phyloP scores from a whole-genome alignment of 2,113 vertebrate species.

The Pongo abelii region DNA sequence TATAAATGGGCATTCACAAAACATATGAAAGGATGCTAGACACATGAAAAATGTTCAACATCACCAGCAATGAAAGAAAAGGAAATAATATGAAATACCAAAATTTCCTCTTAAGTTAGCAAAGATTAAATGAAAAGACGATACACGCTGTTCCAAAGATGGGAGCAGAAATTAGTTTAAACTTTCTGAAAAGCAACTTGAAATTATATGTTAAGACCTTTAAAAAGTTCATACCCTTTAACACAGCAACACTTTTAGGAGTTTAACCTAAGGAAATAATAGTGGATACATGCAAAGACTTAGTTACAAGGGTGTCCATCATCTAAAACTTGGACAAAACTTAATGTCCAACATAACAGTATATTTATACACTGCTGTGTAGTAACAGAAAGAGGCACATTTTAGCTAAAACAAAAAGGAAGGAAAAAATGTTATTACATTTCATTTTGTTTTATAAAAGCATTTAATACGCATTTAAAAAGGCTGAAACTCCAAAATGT shows the following conservation, averaged over 20 bases:
- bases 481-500: constrained; percentile 4
- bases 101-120: background rate
- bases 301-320: background rate
- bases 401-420: background rate
- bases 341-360: background rate
- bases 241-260: background rate
- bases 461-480: background rate
- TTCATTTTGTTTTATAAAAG: background rate
- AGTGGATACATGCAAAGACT: background rate
- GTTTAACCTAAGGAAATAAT: background rate
- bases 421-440: background rate
- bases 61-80: background rate
- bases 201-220: background rate
- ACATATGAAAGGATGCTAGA: background rate
- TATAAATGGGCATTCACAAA: background rate
- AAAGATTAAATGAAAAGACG: background rate
- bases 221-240: background rate
- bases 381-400: background rate
- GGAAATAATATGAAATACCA: background rate
- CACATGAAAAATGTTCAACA: background rate
- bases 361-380: background rate
- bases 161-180: background rate
- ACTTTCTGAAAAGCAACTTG: background rate
- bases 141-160: background rate
- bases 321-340: background rate